phyloP scores from a whole-genome alignment of 1,140 invertebrate species.

The Cotesia typhae region DNA sequence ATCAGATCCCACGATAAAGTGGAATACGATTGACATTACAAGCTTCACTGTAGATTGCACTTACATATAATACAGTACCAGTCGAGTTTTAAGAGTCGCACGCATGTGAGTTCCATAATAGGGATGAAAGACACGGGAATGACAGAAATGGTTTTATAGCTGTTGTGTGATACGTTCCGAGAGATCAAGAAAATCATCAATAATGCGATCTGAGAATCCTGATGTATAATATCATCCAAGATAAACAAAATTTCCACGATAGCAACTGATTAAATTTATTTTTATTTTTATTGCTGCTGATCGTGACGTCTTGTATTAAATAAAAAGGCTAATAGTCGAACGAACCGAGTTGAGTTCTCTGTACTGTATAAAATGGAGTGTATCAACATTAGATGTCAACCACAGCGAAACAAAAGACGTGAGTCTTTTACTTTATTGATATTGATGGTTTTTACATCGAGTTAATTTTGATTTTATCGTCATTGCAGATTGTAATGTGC shows the following conservation, averaged over 20 bases:
- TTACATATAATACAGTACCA: neutral
- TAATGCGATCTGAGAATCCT: slow-evolving; percentile 32
- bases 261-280: neutral
- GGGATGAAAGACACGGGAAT: slow-evolving; percentile 46
- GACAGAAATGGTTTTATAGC: slow-evolving; percentile 56
- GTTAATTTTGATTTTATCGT: no score
- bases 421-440: no score
- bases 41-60: neutral
- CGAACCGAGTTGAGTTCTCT: no score
- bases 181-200: slow-evolving; percentile 46
- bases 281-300: slow-evolving; percentile 21
- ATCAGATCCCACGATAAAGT: no score
- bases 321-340: no score
- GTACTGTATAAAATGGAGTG: no score
- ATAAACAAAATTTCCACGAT: neutral
- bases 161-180: slow-evolving; percentile 25
- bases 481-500: no score
- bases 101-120: slow-evolving; percentile 49
- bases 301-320: no score
- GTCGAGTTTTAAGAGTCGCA: slow-evolving; percentile 28
- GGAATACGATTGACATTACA: neutral
- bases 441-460: no score
- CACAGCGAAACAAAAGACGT: no score
- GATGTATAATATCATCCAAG: neutral
- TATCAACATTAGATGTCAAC: no score